Percentiles rank a stretch among this genome's conserved stretches.
Evolutionary conservation across 2,888 invertebrate genomes (phyloP).

Genomic region (Lysandra coridon): DNA sequence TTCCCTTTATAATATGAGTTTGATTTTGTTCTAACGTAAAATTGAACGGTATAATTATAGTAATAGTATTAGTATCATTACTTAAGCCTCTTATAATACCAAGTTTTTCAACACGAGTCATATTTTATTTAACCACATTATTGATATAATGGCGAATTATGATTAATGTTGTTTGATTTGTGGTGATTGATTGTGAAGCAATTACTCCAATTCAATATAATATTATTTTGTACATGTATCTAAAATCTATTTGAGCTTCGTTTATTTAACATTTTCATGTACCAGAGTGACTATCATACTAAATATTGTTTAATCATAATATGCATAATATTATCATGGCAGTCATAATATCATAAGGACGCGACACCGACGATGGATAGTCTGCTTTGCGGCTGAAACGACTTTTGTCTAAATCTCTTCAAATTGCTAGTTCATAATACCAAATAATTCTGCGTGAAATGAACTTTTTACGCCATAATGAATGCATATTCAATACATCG

Average conservation of each 20-base stretch:
- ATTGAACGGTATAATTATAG: no score
- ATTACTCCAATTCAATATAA: background rate
- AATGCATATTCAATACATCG: conserved; percentile 39
- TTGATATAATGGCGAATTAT: background rate
- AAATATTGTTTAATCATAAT: no score
- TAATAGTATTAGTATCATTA: background rate
- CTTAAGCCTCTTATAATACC: background rate
- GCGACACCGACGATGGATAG: no score
- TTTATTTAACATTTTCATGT: background rate
- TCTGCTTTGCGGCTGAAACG: no score
- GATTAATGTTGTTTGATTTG: conserved; percentile 11
- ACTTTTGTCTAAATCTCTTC: background rate
- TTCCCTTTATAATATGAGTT: no score
- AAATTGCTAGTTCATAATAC: background rate
- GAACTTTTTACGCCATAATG: conserved; percentile 30
- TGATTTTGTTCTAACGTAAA: no score
- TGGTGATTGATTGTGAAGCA: background rate
- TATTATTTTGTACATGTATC: background rate
- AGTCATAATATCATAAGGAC: no score
- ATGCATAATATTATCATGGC: no score
- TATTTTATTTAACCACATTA: background rate
- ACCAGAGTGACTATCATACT: background rate
- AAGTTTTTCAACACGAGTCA: background rate
- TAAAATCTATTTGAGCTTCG: background rate
- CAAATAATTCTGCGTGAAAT: conserved; percentile 5